These are phyloP conservation scores for Orthosia incerta DNA, from an alignment of 2,888 invertebrate genomes.

Conservation along the genomic window DNA sequence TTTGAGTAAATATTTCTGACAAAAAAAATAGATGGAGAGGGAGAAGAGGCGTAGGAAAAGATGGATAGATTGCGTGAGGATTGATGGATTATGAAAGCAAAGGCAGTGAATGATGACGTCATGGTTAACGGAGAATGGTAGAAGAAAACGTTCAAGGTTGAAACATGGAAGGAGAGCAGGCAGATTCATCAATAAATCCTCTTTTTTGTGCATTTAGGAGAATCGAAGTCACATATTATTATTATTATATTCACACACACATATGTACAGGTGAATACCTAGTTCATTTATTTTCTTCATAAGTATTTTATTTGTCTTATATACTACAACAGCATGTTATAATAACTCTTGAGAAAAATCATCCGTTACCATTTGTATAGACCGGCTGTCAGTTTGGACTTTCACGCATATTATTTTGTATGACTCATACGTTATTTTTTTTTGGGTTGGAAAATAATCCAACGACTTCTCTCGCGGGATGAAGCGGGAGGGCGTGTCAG, in stretches of 20 bases:
- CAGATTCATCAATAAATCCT: too few species aligned
- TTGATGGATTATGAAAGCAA: background rate
- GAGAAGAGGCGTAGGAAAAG: background rate
- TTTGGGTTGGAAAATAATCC: too few species aligned
- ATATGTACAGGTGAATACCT: too few species aligned
- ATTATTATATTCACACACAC: background rate
- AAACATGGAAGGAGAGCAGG: too few species aligned
- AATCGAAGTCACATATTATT: background rate
- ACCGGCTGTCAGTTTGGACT: constrained; percentile 5
- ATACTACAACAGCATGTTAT: background rate
- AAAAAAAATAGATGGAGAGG: background rate
- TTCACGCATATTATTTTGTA: constrained; percentile 15
- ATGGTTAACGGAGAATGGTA: background rate
- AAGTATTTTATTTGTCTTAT: too few species aligned
- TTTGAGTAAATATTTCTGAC: background rate
- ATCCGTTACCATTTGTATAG: background rate
- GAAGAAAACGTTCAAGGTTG: background rate
- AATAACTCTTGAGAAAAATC: background rate
- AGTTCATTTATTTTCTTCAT: too few species aligned
- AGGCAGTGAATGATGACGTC: background rate
- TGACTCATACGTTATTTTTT: constrained; percentile 9
- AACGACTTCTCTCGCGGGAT: too few species aligned
- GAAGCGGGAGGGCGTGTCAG: too few species aligned
- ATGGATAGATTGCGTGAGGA: background rate
- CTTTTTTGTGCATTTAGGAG: background rate